Percentiles rank a stretch among this genome's conserved stretches.
Conservation (phyloP, 2,797 vertebrate species). For the Periparus ater region DNA sequence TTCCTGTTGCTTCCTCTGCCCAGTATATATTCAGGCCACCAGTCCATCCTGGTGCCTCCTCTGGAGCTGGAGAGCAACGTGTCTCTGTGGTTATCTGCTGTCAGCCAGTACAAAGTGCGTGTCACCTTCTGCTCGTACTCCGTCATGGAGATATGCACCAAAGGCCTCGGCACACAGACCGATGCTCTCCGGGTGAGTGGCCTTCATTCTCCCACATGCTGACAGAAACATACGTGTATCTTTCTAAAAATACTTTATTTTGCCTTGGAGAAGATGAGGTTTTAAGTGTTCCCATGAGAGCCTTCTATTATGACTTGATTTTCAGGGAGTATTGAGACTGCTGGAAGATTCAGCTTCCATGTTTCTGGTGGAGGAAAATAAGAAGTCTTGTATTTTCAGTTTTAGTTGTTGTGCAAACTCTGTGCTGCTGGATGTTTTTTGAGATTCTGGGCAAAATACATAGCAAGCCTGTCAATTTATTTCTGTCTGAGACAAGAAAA, state of each 20-base stretch:
- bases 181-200: constrained; percentile 85
- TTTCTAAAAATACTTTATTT: neutral
- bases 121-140: constrained; percentile 98
- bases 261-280: neutral
- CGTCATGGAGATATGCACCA: constrained; percentile 98
- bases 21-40: constrained; percentile 95
- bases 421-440: neutral
- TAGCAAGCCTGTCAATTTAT: neutral
- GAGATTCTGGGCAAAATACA: neutral
- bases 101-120: constrained; percentile 94
- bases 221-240: accelerated
- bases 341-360: neutral
- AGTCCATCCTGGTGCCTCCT: constrained; percentile 94
- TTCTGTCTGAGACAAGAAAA: neutral
- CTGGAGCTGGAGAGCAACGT: constrained; percentile 94
- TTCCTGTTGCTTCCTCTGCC: neutral
- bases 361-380: neutral
- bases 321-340: neutral
- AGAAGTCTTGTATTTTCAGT: neutral
- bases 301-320: neutral
- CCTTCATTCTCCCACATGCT: neutral
- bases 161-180: constrained; percentile 90
- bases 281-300: neutral
- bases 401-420: neutral
- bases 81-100: constrained; percentile 92